Evolutionary conservation across 2,888 invertebrate species (phyloP), one percentile per base, ranked within the genome.

Genomic region (Cephus spinipes): DNA sequence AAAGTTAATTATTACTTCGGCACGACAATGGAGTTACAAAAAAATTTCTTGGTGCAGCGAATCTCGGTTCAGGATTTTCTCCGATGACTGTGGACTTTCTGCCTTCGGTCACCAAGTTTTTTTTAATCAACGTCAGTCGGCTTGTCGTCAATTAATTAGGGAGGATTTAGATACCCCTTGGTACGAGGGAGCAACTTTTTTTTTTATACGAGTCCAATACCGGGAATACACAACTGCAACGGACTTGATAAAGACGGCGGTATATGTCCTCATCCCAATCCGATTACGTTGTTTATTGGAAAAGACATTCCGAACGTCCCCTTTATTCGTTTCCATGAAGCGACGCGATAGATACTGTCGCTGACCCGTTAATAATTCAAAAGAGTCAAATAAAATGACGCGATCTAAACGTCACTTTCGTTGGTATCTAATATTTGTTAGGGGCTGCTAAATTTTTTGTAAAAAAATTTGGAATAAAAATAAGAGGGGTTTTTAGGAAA

Each of bases 251-350:
- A 32, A 69, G 73, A 55, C 36, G 76, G 4, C 23, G 76, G 78
- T 75, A 79, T 75, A 76, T 76, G 71, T 69, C 75, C 76, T 74
- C 68, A 76, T 77, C 73, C 77, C 78, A 80, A 81, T 81, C 82
- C 81, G 81, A 82, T 82, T 82, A 82, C 76, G 77, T 80, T 79
- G 69, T 78, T 73, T 76, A 31, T 76, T 73, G 69, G 69, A 74
- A 78, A 75, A 75, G n/a, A 55, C 55, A 12, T 71, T 71, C 32
- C 31, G 71, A n/a, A 71, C 68, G 36, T 30, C 12, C 36, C 36
- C n/a, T 68, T 73, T 36, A 40, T 55, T 73, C 34, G 69, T 36
- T 40, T 23, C 12, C 55, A 73, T 76, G 31, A 12, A 34, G 31
- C 30, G 32, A 35, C 30, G 31, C 33, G 12, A 32, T 75, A 30